Evolutionary conservation across 2,888 invertebrate species (phyloP).

Genomic region (Cheilosia pagana): DNA sequence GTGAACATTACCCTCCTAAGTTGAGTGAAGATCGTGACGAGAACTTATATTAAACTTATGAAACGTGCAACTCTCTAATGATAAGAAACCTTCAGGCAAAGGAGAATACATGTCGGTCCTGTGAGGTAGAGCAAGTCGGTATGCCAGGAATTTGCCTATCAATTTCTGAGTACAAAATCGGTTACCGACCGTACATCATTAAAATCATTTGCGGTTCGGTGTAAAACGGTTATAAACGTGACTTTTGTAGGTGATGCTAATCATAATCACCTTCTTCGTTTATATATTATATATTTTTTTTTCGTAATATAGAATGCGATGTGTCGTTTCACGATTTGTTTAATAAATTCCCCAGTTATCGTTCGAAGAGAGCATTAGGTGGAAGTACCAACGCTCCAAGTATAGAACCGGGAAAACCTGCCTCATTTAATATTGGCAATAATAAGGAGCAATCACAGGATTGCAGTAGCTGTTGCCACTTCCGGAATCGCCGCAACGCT

Average conservation of each 20-base stretch:
- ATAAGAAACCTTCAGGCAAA: slow-evolving; percentile 12
- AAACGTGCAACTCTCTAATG: slow-evolving; percentile 37
- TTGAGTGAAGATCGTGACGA: slow-evolving; percentile 30
- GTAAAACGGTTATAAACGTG: slow-evolving; percentile 38
- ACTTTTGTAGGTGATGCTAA: slow-evolving; percentile 1
- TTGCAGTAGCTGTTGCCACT: too few species aligned
- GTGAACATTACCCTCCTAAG: background rate
- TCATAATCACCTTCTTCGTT: too few species aligned
- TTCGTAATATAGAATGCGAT: too few species aligned
- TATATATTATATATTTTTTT: too few species aligned
- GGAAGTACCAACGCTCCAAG: too few species aligned
- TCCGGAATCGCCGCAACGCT: too few species aligned
- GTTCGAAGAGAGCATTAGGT: too few species aligned
- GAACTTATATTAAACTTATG: slow-evolving; percentile 33
- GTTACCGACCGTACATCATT: slow-evolving; percentile 44
- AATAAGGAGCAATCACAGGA: too few species aligned
- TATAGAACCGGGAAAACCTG: too few species aligned
- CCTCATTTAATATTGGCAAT: too few species aligned
- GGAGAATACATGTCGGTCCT: background rate
- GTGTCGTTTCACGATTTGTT: too few species aligned
- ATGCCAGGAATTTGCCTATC: slow-evolving; percentile 41
- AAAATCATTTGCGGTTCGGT: slow-evolving; percentile 41
- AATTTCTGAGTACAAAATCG: slow-evolving; percentile 32
- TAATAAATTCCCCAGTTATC: too few species aligned
- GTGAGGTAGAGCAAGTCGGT: background rate